Conservation (phyloP, 2,113 vertebrate species). For the Mesoclemmys tuberculata region DNA sequence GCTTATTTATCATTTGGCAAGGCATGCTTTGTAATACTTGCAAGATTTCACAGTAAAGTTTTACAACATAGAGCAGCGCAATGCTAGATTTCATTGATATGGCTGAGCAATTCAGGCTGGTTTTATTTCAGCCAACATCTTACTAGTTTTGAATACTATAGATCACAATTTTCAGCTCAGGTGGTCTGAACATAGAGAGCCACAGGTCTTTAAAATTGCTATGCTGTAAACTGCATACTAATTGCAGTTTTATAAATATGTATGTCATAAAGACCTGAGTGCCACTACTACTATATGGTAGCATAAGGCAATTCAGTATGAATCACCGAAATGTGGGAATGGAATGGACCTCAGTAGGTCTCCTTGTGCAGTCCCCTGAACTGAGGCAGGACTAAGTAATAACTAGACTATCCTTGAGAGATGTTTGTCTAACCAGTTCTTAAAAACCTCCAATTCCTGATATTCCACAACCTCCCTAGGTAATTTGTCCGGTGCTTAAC, state of each 20-base stretch:
- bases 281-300: background rate
- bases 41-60: background rate
- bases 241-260: background rate
- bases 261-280: background rate
- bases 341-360: background rate
- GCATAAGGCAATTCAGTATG: background rate
- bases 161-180: slow-evolving; percentile 13
- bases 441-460: background rate
- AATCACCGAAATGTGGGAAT: background rate
- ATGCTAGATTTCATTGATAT: background rate
- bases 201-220: background rate
- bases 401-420: too few relatives aligned
- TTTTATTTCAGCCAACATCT: background rate
- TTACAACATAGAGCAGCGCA: background rate
- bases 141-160: background rate
- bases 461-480: too few relatives aligned
- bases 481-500: too few relatives aligned
- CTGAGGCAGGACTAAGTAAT: background rate
- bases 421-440: too few relatives aligned
- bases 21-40: background rate
- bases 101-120: background rate
- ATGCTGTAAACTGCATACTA: background rate
- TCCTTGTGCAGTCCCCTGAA: background rate
- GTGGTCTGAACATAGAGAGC: background rate
- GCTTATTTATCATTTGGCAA: slow-evolving; percentile 12